phyloP scores from a whole-genome alignment of 2,113 vertebrate species.

The Mesitornis unicolor region DNA sequence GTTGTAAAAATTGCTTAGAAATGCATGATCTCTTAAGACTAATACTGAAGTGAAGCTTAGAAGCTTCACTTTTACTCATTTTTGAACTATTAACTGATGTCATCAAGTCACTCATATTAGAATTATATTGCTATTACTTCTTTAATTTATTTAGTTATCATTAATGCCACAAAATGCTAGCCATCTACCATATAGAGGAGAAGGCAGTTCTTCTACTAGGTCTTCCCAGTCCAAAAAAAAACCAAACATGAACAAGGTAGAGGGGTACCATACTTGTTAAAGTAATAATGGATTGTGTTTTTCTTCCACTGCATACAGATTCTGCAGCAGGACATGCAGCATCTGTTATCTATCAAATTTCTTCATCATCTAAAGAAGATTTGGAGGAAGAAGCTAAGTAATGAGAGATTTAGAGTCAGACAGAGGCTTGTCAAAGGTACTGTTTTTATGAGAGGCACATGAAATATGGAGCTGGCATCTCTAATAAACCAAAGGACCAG shows the following conservation, averaged over 20 bases:
- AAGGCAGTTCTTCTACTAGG: background rate
- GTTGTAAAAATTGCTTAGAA: background rate
- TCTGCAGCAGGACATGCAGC: background rate
- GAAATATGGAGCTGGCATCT: fast-evolving
- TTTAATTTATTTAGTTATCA: background rate
- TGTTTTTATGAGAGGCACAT: background rate
- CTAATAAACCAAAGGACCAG: background rate
- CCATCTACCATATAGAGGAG: background rate
- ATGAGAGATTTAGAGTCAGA: background rate
- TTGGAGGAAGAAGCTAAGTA: background rate
- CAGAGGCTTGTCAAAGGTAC: background rate
- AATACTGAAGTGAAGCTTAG: background rate
- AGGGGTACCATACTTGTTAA: background rate
- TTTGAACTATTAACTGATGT: background rate
- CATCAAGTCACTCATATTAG: background rate
- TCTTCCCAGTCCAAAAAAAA: background rate
- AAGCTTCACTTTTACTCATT: too few relatives aligned
- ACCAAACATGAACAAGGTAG: background rate
- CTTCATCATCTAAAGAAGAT: background rate
- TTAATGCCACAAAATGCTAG: background rate
- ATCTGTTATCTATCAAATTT: background rate
- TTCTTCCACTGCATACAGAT: background rate
- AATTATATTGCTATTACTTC: background rate
- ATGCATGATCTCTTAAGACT: background rate
- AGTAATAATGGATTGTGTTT: background rate